Base-by-base conservation (phyloP, 2,113 vertebrate species). In the Orycteropus afer region DNA sequence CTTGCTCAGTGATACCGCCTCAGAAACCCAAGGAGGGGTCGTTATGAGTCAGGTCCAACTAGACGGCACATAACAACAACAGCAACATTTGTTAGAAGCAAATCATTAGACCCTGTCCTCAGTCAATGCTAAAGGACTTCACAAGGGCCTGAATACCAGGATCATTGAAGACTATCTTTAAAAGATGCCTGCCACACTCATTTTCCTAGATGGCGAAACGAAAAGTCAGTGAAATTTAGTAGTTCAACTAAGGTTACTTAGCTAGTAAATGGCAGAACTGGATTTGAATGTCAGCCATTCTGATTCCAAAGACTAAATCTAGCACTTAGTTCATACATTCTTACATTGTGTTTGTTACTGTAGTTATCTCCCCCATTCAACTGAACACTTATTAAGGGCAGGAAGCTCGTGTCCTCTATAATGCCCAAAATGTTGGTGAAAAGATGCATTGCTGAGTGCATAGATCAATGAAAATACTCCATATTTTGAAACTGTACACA, bases 11-110 rank as follows among this genome's bases (percentile, higher is more conserved):
- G n/a, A n/a, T n/a, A n/a, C n/a, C n/a, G n/a, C n/a, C n/a, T n/a
- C n/a, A n/a, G n/a, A n/a, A n/a, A n/a, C n/a, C n/a, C n/a, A n/a
- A n/a, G n/a, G n/a, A n/a, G n/a, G n/a, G n/a, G n/a, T n/a, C n/a
- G n/a, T n/a, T n/a, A n/a, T n/a, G n/a, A n/a, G n/a, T n/a, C n/a
- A n/a, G n/a, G n/a, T n/a, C n/a, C n/a, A n/a, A n/a, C n/a, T n/a
- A n/a, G n/a, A n/a, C n/a, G n/a, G n/a, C n/a, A n/a, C n/a, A n/a
- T n/a, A n/a, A n/a, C n/a, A n/a, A n/a, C n/a, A n/a, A n/a, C n/a
- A n/a, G n/a, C n/a, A n/a, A n/a, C n/a, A n/a, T 90, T 87, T 73
- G 40, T 91, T 78, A 86, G 51, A 92, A 92, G 61, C 34, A 90
- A 90, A 57, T 90, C 67, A 83, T 40, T 65, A 82, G n/a, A 61